A percentile compares a stretch with the other conserved stretches of the same genome.
These are phyloP conservation scores for Patagioenas fasciata DNA, from an alignment of 2,113 vertebrate species.

Conservation along the genomic window DNA sequence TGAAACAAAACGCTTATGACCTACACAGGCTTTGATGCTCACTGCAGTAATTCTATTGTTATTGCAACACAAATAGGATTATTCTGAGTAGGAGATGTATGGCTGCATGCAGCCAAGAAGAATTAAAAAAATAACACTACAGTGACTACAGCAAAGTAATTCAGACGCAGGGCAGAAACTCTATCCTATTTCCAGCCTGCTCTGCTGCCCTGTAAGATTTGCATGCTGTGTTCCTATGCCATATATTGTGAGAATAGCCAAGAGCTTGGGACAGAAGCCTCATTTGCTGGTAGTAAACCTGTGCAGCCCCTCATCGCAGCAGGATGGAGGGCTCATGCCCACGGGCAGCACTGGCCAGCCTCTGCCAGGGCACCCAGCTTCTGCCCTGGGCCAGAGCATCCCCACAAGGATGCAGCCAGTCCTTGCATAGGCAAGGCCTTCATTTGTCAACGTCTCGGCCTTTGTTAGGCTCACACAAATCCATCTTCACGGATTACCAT, in stretches of 20 bases:
- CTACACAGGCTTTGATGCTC: conserved; percentile 50
- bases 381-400: neutral
- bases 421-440: neutral
- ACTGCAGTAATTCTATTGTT: conserved; percentile 65
- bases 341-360: neutral
- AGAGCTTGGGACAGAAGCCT: neutral
- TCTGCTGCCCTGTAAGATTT: neutral
- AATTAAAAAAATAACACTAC: conserved; percentile 25
- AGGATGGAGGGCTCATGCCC: neutral
- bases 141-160: neutral
- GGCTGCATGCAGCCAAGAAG: neutral
- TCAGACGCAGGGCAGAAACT: neutral
- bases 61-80: conserved; percentile 67
- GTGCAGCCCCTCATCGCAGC: neutral
- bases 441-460: neutral
- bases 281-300: neutral
- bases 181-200: neutral
- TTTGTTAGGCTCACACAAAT: conserved; percentile 28
- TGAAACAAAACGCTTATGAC: conserved; percentile 50
- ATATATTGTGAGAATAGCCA: neutral
- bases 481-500: conserved; percentile 8
- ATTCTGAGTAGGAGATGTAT: conserved; percentile 35
- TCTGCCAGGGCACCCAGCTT: neutral
- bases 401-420: fast-evolving
- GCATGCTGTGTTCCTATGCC: neutral